Conservation (phyloP, 2,113 vertebrate species). For the Alligator sinensis region DNA sequence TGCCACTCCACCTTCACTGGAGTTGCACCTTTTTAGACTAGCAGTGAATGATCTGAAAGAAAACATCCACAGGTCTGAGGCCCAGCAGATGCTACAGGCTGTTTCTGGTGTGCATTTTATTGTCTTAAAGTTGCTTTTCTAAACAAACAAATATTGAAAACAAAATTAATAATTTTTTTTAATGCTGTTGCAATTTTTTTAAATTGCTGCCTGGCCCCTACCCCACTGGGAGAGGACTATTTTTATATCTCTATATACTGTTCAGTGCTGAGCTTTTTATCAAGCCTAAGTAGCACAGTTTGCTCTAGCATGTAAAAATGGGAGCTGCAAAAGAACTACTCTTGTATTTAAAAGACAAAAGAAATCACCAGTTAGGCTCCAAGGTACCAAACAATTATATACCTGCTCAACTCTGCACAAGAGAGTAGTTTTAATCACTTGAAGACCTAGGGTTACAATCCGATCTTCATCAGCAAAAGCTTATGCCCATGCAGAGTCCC, state of each 20-base stretch:
- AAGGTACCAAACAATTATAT: background rate
- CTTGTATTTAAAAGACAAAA: background rate
- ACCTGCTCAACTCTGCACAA: background rate
- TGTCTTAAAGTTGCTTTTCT: background rate
- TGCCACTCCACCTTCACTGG: background rate
- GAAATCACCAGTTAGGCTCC: background rate
- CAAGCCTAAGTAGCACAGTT: fast-evolving
- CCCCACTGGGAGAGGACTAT: fast-evolving
- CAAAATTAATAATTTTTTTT: background rate
- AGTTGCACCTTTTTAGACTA: background rate
- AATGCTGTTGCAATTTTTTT: background rate
- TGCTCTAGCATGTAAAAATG: background rate
- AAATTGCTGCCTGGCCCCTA: fast-evolving
- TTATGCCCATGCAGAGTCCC: fast-evolving
- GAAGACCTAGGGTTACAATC: background rate
- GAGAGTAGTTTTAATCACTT: background rate
- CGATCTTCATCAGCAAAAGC: background rate
- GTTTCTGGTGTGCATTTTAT: fast-evolving
- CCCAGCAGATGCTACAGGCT: background rate
- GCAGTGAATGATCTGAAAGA: background rate
- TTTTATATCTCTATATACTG: background rate
- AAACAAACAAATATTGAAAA: background rate
- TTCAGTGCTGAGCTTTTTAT: background rate
- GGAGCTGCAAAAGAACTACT: background rate
- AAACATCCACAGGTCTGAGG: background rate